A percentile compares a stretch with the other conserved stretches of the same genome.
These are phyloP conservation scores for Sternotherus odoratus DNA, from an alignment of 2,797 vertebrate genomes.

Conservation along the genomic window DNA sequence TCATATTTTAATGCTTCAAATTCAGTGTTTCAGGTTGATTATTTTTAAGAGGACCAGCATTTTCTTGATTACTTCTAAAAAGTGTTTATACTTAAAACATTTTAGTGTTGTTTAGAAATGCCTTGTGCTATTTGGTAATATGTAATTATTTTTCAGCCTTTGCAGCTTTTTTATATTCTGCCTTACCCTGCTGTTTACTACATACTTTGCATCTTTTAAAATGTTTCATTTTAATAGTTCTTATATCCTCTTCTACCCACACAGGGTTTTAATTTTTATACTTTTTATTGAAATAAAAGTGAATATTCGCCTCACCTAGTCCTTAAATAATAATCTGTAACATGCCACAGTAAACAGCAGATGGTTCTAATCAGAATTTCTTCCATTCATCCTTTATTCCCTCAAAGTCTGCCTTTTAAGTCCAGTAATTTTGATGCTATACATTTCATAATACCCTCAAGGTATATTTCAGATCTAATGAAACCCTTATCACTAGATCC, in stretches of 20 bases:
- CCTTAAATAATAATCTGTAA: not conserved
- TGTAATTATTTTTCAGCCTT: constrained; percentile 14
- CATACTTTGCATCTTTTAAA: constrained; percentile 1
- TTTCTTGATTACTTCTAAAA: not conserved
- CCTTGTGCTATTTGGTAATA: not conserved
- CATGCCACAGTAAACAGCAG: not conserved
- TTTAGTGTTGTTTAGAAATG: not conserved
- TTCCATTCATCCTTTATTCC: not conserved
- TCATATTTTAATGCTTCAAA: not conserved
- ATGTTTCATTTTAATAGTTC: not conserved
- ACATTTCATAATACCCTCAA: constrained; percentile 19
- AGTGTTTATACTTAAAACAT: constrained; percentile 1
- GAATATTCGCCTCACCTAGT: not conserved
- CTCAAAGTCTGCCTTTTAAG: not conserved
- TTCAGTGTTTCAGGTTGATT: not conserved
- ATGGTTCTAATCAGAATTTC: constrained; percentile 9
- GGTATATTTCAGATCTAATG: not conserved
- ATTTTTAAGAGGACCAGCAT: not conserved
- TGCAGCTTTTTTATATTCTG: constrained; percentile 29
- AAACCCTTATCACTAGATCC: constrained; percentile 25
- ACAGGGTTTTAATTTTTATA: not conserved
- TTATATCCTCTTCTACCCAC: not conserved
- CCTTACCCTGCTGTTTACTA: not conserved
- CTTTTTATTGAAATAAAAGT: not conserved
- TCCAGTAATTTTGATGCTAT: not conserved